A percentile compares a stretch with the other conserved stretches of the same genome.
Evolutionary conservation across 2,888 invertebrate species (phyloP).

Genomic region (Phalangium opilio): DNA sequence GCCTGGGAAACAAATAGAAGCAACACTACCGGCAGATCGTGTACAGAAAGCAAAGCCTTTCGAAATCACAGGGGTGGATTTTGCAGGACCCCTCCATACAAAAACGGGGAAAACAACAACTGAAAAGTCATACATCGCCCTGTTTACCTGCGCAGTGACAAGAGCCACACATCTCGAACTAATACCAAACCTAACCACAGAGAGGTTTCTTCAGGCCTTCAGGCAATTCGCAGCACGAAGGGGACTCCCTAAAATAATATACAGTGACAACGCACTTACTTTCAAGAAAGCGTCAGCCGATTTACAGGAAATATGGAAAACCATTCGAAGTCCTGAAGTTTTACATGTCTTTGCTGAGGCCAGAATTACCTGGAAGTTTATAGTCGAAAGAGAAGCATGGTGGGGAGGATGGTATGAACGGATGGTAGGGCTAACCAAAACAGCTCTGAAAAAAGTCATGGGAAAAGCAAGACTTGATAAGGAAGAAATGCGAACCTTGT

Average conservation of each 20-base stretch:
- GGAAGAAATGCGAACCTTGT: too few relatives aligned
- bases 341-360: too few relatives aligned
- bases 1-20: too few relatives aligned
- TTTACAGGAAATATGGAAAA: neutral
- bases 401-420: too few relatives aligned
- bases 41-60: slow-evolving; percentile 1
- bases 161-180: slow-evolving; percentile 13
- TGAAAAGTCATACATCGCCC: slow-evolving; percentile 5
- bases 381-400: too few relatives aligned
- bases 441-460: too few relatives aligned
- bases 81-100: slow-evolving; percentile 6
- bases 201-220: slow-evolving; percentile 5
- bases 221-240: neutral
- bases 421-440: too few relatives aligned
- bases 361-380: too few relatives aligned
- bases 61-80: slow-evolving; percentile 3
- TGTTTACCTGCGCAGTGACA: slow-evolving; percentile 12
- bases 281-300: slow-evolving; percentile 3
- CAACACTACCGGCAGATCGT: slow-evolving; percentile 4
- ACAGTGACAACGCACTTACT: neutral
- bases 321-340: neutral
- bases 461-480: too few relatives aligned
- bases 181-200: slow-evolving; percentile 12
- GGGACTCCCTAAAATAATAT: neutral
- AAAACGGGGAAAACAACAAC: neutral